phyloP scores from a whole-genome alignment of 2,113 vertebrate species.

The Phaethon lepturus region DNA sequence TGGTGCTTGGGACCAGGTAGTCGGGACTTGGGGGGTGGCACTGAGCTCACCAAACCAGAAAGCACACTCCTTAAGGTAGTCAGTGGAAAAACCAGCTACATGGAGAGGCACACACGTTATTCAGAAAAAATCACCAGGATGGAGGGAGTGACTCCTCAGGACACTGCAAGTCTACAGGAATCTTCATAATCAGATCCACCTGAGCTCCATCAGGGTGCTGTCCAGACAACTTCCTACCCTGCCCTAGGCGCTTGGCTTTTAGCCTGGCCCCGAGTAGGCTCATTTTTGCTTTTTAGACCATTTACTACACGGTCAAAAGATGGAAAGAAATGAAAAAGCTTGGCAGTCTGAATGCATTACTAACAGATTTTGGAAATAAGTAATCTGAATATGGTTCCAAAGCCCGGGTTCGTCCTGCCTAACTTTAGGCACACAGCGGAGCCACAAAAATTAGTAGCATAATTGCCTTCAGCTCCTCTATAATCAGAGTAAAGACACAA shows the following conservation, averaged over 20 bases:
- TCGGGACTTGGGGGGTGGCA: background rate
- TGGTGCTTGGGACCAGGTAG: background rate
- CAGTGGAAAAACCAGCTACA: background rate
- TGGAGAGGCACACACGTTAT: background rate
- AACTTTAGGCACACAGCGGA: background rate
- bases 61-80: background rate
- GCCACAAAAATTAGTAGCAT: constrained; percentile 8
- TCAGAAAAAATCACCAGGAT: background rate
- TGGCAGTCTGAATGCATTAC: background rate
- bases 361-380: background rate
- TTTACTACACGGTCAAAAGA: background rate
- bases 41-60: background rate
- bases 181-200: background rate
- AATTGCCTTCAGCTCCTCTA: background rate
- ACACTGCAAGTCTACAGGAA: background rate
- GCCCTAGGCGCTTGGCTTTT: background rate
- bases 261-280: background rate
- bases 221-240: background rate
- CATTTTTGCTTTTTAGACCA: background rate
- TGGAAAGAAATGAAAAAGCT: background rate
- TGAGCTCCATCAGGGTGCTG: background rate
- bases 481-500: background rate
- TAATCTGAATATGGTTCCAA: background rate
- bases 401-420: background rate
- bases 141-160: background rate